Conservation (phyloP, 2,113 vertebrate genomes). For the Ciconia stormi region DNA sequence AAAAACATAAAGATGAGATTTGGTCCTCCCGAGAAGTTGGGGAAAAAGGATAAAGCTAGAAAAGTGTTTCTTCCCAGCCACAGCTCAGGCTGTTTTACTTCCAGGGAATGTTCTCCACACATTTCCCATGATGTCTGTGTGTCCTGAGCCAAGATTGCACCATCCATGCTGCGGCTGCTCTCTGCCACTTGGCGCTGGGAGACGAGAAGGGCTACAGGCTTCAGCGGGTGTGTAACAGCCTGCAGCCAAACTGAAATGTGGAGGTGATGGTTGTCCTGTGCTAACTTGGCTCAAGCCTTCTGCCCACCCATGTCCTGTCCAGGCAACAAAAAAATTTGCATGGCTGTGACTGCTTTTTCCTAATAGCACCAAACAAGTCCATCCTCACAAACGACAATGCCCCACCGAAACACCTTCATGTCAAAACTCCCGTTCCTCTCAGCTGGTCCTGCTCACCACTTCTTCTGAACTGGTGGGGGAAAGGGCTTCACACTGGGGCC, state of each 20-base stretch:
- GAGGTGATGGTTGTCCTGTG: not conserved
- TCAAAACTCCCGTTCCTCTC: not conserved
- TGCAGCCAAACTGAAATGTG: not conserved
- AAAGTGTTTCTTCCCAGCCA: not conserved
- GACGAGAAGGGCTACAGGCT: not conserved
- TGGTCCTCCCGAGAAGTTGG: not conserved
- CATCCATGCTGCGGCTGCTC: not conserved
- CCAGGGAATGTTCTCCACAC: not conserved
- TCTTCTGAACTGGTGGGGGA: not conserved
- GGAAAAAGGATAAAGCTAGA: fast-evolving
- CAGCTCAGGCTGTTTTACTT: not conserved
- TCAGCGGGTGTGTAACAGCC: not conserved
- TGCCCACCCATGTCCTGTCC: not conserved
- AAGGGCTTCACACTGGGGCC: not conserved
- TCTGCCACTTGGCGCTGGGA: not conserved
- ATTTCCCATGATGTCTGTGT: fast-evolving
- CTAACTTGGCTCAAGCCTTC: not conserved
- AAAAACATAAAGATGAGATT: not conserved
- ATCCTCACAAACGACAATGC: not conserved
- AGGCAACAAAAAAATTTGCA: not conserved
- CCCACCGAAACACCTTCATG: not conserved
- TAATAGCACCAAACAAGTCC: fast-evolving
- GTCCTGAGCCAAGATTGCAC: not conserved
- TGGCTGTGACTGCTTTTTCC: not conserved
- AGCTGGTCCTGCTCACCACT: not conserved